Base-by-base conservation (phyloP, 2,113 vertebrate species). In the Guaruba guarouba region DNA sequence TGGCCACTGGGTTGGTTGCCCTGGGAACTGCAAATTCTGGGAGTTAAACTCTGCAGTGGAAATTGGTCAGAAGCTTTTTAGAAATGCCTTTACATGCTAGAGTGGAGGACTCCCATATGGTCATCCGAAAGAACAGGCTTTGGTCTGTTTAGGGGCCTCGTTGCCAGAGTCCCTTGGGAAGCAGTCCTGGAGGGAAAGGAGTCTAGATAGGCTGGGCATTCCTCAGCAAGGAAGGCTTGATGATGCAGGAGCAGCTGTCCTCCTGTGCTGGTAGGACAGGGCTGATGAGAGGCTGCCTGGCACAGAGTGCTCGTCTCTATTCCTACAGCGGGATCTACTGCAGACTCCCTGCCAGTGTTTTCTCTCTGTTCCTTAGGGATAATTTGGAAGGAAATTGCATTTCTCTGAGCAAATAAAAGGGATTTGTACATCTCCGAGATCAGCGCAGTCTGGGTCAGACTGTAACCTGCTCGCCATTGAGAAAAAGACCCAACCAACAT, bases 251-350 rank as follows among this genome's bases (percentile, higher is more conserved):
- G 46, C 25, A n/a, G 3, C 33, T 0, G 8, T 37, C 28, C 0
- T 37, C 28, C 0, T 24, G 33, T 33, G 69, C 63, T 3, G 2
- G 7, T 9, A 27, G 75, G 54, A 63, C 4, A 39, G 37, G 39
- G 41, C 82, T 76, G 86, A 13, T 10, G 70, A 29, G 82, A n/a
- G 39, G 33, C 41, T 48, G 64, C 23, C 28, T 11, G 68, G 44
- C n/a, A 16, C 22, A 3, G 29, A 4, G 24, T 0, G 0, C 33
- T 33, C 39, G 0, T 28, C 48, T 17, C 14, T 27, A 2, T 52
- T 82, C 66, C 49, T 39, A 11, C n/a, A 24, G 64, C 52, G 55
- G 49, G 19, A 76, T 2, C 25, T 13, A 5, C 59, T 20, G 51
- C 55, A 70, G 62, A 6, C 8, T 70, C 43, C 19, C 39, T 33